These are phyloP conservation scores for Drosophila bocki DNA, from an alignment of 1,140 invertebrate species.

Conservation along the genomic window DNA sequence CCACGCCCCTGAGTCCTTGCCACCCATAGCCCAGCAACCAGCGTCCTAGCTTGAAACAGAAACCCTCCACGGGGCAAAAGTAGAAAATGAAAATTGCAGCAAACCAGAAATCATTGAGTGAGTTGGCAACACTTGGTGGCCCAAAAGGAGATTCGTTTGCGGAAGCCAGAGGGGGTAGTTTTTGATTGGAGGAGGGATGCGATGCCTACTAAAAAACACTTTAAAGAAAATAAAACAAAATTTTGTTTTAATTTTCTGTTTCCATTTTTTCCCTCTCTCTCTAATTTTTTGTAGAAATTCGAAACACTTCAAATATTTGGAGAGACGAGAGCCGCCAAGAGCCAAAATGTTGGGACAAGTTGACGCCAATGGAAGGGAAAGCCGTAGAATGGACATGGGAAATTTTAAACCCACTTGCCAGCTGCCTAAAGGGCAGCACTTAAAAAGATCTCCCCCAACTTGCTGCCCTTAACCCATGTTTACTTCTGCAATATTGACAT, in stretches of 20 bases:
- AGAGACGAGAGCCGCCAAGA: constrained; percentile 44
- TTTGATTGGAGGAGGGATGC: neutral
- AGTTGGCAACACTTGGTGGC: constrained; percentile 73
- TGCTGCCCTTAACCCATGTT: constrained; percentile 38
- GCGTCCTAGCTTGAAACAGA: constrained; percentile 51
- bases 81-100: constrained; percentile 43
- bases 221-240: constrained; percentile 32
- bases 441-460: constrained; percentile 36
- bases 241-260: constrained; percentile 33
- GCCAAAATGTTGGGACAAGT: constrained; percentile 68
- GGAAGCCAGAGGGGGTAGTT: constrained; percentile 7
- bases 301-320: constrained; percentile 83
- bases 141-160: constrained; percentile 29
- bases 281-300: constrained; percentile 51
- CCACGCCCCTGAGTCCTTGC: constrained; percentile 68
- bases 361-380: constrained; percentile 57
- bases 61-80: constrained; percentile 39
- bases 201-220: constrained; percentile 36
- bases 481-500: constrained; percentile 76
- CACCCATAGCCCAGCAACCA: constrained; percentile 10
- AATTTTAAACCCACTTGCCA: constrained; percentile 78
- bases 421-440: constrained; percentile 71
- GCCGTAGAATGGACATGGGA: constrained; percentile 56
- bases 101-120: constrained; percentile 72
- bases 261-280: neutral